Evolutionary conservation across 1,140 invertebrate genomes (phyloP).

Genomic region (Batillaria attramentaria): DNA sequence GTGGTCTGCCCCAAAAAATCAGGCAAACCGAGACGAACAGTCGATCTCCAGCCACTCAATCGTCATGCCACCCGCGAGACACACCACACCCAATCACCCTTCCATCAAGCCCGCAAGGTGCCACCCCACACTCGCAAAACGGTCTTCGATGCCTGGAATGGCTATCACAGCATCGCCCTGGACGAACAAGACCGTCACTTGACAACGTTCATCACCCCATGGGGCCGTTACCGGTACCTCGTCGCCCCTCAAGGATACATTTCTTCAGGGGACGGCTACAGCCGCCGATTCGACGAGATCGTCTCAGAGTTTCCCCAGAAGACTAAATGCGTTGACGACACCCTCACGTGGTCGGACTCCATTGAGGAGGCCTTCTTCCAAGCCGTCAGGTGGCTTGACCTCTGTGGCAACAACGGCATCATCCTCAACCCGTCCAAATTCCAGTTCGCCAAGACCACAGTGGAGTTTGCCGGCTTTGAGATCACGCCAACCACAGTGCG

Average conservation of each 20-base stretch:
- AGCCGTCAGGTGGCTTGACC: constrained; percentile 40
- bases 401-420: constrained; percentile 46
- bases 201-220: constrained; percentile 54
- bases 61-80: constrained; percentile 4
- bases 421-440: no score
- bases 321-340: constrained; percentile 51
- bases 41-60: constrained; percentile 42
- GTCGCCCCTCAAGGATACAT: constrained; percentile 57
- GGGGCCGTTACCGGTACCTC: constrained; percentile 49
- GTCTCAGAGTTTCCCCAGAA: constrained; percentile 45
- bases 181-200: constrained; percentile 41
- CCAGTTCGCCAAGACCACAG: constrained; percentile 49
- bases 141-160: constrained; percentile 47
- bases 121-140: constrained; percentile 41
- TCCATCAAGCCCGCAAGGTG: constrained; percentile 40
- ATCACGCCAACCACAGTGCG: constrained; percentile 43
- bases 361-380: constrained; percentile 45
- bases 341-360: constrained; percentile 37
- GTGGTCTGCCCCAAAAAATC: constrained; percentile 46
- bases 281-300: constrained; percentile 43
- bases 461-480: constrained; percentile 56
- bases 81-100: constrained; percentile 25
- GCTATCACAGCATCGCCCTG: constrained; percentile 44
- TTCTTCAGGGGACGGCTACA: constrained; percentile 46
- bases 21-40: constrained; percentile 40